A percentile compares a stretch with the other conserved stretches of the same genome.
phyloP scores from a whole-genome alignment of 2,888 invertebrate genomes.

The Anodontia alba region DNA sequence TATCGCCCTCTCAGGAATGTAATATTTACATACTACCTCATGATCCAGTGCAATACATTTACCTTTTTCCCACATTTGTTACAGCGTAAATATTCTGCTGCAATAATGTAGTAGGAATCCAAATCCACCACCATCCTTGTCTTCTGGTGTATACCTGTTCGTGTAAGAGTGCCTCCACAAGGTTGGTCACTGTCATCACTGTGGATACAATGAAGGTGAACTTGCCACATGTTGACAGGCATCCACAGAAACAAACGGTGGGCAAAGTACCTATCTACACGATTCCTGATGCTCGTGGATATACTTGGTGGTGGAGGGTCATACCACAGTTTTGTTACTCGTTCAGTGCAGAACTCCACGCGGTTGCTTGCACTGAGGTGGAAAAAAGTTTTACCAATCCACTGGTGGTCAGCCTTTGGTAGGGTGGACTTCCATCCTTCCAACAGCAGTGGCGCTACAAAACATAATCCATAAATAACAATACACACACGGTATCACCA shows the following conservation, averaged over 20 bases:
- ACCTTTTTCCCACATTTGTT: neutral
- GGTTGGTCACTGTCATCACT: neutral
- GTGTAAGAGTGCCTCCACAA: neutral
- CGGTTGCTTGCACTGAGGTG: neutral
- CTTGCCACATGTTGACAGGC: neutral
- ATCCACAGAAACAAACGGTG: neutral
- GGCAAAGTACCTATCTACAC: too few species aligned
- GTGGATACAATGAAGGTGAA: neutral
- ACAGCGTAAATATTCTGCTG: neutral
- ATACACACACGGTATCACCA: too few species aligned
- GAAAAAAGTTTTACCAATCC: neutral
- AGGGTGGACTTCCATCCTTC: neutral
- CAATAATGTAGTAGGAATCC: constrained; percentile 14
- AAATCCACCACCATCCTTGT: neutral
- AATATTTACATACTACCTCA: too few species aligned
- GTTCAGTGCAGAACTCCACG: neutral
- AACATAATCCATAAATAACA: too few species aligned
- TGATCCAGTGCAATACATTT: neutral
- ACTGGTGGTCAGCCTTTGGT: neutral
- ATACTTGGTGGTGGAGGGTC: neutral
- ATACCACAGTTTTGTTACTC: neutral
- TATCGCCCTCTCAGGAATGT: too few species aligned
- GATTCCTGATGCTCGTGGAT: neutral
- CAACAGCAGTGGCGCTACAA: neutral
- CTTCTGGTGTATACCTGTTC: neutral